phyloP scores from a whole-genome alignment of 2,888 invertebrate species.

The Andrena minutula region DNA sequence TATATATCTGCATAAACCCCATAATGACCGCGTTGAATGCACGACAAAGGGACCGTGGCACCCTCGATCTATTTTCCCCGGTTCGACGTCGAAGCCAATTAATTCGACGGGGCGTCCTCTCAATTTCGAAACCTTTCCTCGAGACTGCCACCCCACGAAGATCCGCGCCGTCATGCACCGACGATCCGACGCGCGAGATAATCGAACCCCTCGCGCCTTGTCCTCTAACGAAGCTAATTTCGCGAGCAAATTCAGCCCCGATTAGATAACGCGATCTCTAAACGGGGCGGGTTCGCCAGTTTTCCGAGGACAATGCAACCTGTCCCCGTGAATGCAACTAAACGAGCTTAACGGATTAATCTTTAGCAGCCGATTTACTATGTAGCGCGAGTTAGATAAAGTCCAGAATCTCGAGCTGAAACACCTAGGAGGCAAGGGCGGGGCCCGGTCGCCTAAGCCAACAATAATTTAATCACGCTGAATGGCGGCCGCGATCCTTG shows the following conservation, averaged over 20 bases:
- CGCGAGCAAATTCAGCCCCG: constrained; percentile 4
- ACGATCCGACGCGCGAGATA: constrained; percentile 12
- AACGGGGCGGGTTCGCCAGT: constrained; percentile 55
- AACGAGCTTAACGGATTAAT: constrained; percentile 67
- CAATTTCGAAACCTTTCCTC: constrained; percentile 25
- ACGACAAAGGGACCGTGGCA: constrained; percentile 39
- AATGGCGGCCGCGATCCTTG: constrained; percentile 54
- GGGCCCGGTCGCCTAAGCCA: constrained; percentile 57
- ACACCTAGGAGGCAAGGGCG: constrained; percentile 28
- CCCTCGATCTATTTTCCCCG: constrained; percentile 30
- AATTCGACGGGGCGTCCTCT: constrained; percentile 34
- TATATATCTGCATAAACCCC: constrained; percentile 46
- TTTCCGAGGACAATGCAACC: constrained; percentile 63
- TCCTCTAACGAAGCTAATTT: constrained; percentile 21
- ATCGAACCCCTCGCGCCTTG: background rate
- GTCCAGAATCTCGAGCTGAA: constrained; percentile 55
- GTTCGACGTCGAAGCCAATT: constrained; percentile 30
- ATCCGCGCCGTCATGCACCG: constrained; percentile 34
- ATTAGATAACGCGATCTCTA: constrained; percentile 28
- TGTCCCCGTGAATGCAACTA: constrained; percentile 47
- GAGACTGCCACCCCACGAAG: constrained; percentile 1
- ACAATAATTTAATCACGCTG: constrained; percentile 70
- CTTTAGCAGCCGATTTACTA: constrained; percentile 70
- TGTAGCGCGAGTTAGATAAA: constrained; percentile 68
- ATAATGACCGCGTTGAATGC: constrained; percentile 56